phyloP scores from a whole-genome alignment of 1,140 invertebrate genomes.

The Penaeus indicus region DNA sequence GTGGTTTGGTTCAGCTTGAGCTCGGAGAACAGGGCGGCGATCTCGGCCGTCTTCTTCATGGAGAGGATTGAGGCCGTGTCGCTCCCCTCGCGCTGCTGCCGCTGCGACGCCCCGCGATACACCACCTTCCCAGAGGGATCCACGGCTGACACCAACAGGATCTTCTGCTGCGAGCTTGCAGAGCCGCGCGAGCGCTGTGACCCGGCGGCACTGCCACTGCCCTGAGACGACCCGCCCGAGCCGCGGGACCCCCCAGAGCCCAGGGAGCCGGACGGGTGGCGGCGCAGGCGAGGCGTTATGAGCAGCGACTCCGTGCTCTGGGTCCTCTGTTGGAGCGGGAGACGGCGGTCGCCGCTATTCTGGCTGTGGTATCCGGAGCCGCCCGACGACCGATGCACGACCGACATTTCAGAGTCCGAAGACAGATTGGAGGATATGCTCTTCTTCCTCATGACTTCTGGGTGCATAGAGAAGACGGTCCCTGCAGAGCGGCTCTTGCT shows the following conservation, averaged over 20 bases:
- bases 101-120: slow-evolving; percentile 67
- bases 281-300: slow-evolving; percentile 39
- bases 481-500: slow-evolving; percentile 55
- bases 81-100: slow-evolving; percentile 34
- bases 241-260: slow-evolving; percentile 49
- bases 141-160: slow-evolving; percentile 74
- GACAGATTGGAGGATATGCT: slow-evolving; percentile 45
- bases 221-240: slow-evolving; percentile 42
- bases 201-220: slow-evolving; percentile 19
- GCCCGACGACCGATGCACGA: slow-evolving; percentile 17
- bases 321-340: slow-evolving; percentile 14
- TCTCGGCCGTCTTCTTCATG: slow-evolving; percentile 89
- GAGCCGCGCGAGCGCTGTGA: slow-evolving; percentile 64
- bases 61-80: slow-evolving; percentile 74
- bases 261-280: slow-evolving; percentile 54
- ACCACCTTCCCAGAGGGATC: slow-evolving; percentile 73
- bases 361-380: slow-evolving; percentile 28
- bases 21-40: slow-evolving; percentile 86
- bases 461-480: slow-evolving; percentile 45
- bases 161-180: slow-evolving; percentile 66
- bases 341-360: slow-evolving; percentile 11
- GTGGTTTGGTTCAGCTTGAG: slow-evolving; percentile 72
- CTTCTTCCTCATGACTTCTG: slow-evolving; percentile 53
- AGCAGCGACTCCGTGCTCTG: slow-evolving; percentile 49
- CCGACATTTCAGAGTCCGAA: slow-evolving; percentile 38